Evolutionary conservation across 92 coral and sea anemone species (phyloP).

Genomic region (Bergia sp.): DNA sequence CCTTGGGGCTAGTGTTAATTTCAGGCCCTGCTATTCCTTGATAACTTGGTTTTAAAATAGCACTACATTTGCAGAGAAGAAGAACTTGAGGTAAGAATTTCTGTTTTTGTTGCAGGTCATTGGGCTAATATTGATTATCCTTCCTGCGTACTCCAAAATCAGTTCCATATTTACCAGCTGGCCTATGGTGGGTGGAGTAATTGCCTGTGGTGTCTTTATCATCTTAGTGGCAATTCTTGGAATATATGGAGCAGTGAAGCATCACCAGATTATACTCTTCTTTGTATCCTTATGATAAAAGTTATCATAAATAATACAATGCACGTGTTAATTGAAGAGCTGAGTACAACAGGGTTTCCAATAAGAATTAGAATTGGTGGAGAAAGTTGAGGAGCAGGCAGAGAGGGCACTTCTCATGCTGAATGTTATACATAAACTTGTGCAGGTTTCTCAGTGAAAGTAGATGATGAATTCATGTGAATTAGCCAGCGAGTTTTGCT

Average conservation of each 20-base stretch:
- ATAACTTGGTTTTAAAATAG: not conserved
- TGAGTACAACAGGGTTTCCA: no score
- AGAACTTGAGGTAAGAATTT: not conserved
- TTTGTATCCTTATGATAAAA: conserved; percentile 85
- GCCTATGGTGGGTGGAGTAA: conserved; percentile 95
- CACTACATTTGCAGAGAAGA: not conserved
- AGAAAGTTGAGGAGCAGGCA: no score
- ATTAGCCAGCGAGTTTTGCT: no score
- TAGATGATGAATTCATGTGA: no score
- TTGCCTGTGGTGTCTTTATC: conserved; percentile 93
- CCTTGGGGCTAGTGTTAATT: no score
- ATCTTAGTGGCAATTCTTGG: conserved; percentile 86
- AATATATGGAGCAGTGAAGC: conserved; percentile 86
- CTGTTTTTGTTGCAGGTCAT: conserved; percentile 74
- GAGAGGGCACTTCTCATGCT: no score
- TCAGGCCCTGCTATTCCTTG: no score
- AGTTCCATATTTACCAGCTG: conserved; percentile 86
- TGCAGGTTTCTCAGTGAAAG: no score
- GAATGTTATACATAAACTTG: no score
- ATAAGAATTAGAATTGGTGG: no score
- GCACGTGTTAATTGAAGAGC: no score
- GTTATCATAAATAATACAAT: no score
- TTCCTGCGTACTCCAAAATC: conserved; percentile 80
- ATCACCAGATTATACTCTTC: conserved; percentile 94
- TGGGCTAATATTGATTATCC: conserved; percentile 81